Evolutionary conservation across 2,113 vertebrate species (phyloP), one percentile per base, ranked within the genome.

Genomic region (Dissostichus mawsoni): DNA sequence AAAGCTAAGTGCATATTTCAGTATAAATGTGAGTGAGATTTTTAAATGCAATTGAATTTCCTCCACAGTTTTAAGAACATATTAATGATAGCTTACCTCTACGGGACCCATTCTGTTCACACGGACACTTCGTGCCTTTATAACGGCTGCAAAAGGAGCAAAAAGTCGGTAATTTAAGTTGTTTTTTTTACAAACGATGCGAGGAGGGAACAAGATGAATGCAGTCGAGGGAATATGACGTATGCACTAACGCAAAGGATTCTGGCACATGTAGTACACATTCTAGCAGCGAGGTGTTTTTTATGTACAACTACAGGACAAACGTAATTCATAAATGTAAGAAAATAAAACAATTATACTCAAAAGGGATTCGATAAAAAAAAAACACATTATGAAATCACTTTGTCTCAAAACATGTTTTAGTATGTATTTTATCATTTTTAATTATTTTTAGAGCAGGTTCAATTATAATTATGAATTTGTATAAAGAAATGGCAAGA

Each of bases 61-160:
- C 16, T 18, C 7, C 16, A 8, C 16, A 3, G 33, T 8, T 20
- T 29, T 3, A 36, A 11, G 3, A 45, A 48, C 0, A n/a, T 1
- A 4, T 4, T 0, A 0, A 5, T 6, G 0, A 29, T 53, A 41
- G 0, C 8, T 91, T 64, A 92, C 92, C 92, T 92, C 90, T 0
- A 92, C 69, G 1, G 92, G 90, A 13, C 89, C 90, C 92, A 92
- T 92, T 0, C 14, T 79, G 66, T 56, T 33, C 11, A 0, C 20
- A 2, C 11, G 4, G 0, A 41, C 25, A 29, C 20, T 14, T 2
- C 29, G 59, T 4, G 18, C 1, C 44, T 14, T 3, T 10, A 8
- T 8, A 29, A 11, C 48, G 0, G 25, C 45, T 1, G 45, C 17
- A 11, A 33, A 44, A 7, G 70, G 45, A 59, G 9, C 5, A 11